Percentiles rank a stretch among this genome's conserved stretches.
phyloP scores from a whole-genome alignment of 2,113 vertebrate species.

The Aegotheles bennettii region DNA sequence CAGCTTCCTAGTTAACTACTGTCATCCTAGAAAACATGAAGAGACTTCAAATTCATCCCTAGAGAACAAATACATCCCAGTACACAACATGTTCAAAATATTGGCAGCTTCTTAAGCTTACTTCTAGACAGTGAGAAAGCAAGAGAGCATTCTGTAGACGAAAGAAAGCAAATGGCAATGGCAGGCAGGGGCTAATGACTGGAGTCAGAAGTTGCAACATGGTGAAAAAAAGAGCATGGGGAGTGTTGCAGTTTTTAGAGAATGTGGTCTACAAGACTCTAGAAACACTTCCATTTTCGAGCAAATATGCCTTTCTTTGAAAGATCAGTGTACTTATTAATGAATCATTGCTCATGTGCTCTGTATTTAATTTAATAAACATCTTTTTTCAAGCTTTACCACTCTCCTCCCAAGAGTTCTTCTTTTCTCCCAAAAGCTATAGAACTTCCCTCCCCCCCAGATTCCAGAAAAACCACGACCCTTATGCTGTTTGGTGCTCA shows the following conservation, averaged over 20 bases:
- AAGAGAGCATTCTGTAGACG: not conserved
- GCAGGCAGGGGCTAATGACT: not conserved
- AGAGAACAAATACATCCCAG: not conserved
- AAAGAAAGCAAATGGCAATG: not conserved
- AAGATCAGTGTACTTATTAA: not conserved
- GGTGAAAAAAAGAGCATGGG: not conserved
- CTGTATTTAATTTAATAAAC: not conserved
- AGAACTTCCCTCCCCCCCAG: accelerated
- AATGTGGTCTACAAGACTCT: not conserved
- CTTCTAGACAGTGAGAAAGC: not conserved
- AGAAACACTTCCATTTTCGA: not conserved
- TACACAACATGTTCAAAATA: not conserved
- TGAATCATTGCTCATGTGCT: not conserved
- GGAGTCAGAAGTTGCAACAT: not conserved
- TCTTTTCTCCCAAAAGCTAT: not conserved
- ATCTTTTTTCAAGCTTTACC: not conserved
- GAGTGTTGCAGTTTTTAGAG: not conserved
- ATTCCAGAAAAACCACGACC: not conserved
- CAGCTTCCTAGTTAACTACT: not conserved
- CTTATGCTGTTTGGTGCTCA: not conserved
- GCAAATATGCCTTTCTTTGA: not conserved
- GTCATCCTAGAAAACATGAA: not conserved
- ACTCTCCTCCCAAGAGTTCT: not conserved
- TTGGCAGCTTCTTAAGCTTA: not conserved
- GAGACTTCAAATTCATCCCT: not conserved